Base-by-base conservation (phyloP, 2,888 invertebrate species). In the Melinaea marsaeus region DNA sequence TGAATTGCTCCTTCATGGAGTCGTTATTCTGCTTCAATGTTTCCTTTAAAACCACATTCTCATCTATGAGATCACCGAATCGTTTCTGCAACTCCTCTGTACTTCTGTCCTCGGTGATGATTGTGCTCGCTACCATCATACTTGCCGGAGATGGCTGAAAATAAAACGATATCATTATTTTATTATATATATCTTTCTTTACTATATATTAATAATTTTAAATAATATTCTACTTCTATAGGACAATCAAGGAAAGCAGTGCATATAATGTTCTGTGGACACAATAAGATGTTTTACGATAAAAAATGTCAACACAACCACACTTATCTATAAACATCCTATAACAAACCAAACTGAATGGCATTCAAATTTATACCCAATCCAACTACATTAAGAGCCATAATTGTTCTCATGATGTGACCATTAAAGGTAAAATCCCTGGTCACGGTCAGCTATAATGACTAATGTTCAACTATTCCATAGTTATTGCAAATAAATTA, bases 1-100 rank as follows among this genome's bases (percentile, higher is more conserved):
- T 83, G 70, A 94, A 93, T 79, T 94, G 94, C 56, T 93, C 91
- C 73, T 93, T 94, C 92, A 94, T 93, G 0, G 93, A 92, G 55
- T 92, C 84, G 71, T 94, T 95, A 75, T 94, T 95, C 71, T 94
- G 92, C 32, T 91, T 89, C 47, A 95, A 78, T 0, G 93, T 93
- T 70, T 94, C 94, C 76, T 92, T 91, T 47, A 94, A 77, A 35
- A 92, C 86, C 0, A 88, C 74, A 74, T 93, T 93, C 75, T 93
- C 93, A 67, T 92, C 92, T 0, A 93, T 76, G 1, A 93, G 73
- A 58, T 92, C 91, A 0, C 86, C 89, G 62, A 93, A 88, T 11
- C 86, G 87, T 67, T 89, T 83, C 72, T 92, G 90, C 4, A 92
- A 77, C 48, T 92, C 92, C 7, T 83, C 84, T 0, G 89, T 85